These are phyloP conservation scores for Octodon degus DNA, from an alignment of 2,113 vertebrate genomes.

Conservation along the genomic window DNA sequence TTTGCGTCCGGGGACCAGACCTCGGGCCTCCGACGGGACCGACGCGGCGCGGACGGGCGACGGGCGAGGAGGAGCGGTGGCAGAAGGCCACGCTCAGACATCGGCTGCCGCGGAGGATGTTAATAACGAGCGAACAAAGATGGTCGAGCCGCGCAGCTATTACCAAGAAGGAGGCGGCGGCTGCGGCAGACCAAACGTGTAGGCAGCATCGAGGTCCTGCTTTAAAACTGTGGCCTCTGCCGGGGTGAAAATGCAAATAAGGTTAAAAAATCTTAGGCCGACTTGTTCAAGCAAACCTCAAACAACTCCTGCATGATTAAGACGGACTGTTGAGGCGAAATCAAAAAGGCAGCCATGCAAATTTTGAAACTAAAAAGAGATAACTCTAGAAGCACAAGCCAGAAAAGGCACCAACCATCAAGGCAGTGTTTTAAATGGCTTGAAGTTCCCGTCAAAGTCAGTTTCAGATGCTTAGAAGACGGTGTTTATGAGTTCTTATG, in stretches of 20 bases:
- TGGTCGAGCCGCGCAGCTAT: background rate
- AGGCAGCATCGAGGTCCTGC: background rate
- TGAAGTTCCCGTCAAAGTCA: constrained; percentile 48
- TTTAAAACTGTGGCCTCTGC: background rate
- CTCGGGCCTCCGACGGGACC: background rate
- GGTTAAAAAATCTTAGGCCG: background rate
- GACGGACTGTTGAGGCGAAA: constrained; percentile 22
- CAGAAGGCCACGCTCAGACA: background rate
- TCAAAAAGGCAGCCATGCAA: constrained; percentile 67
- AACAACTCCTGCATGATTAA: background rate
- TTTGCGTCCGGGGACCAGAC: background rate
- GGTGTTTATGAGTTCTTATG: background rate
- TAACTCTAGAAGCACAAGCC: constrained; percentile 47
- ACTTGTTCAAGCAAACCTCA: constrained; percentile 6
- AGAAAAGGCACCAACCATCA: constrained; percentile 47
- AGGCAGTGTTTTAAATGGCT: constrained; percentile 23
- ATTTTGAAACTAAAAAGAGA: constrained; percentile 68
- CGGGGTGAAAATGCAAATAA: constrained; percentile 26
- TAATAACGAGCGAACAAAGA: background rate
- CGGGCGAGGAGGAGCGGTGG: background rate
- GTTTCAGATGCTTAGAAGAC: constrained; percentile 42
- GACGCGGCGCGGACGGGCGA: background rate
- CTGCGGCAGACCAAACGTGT: background rate
- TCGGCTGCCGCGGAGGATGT: background rate
- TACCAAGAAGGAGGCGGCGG: background rate